These are phyloP conservation scores for Bombus terrestris DNA, from an alignment of 1,140 invertebrate genomes.

Conservation along the genomic window DNA sequence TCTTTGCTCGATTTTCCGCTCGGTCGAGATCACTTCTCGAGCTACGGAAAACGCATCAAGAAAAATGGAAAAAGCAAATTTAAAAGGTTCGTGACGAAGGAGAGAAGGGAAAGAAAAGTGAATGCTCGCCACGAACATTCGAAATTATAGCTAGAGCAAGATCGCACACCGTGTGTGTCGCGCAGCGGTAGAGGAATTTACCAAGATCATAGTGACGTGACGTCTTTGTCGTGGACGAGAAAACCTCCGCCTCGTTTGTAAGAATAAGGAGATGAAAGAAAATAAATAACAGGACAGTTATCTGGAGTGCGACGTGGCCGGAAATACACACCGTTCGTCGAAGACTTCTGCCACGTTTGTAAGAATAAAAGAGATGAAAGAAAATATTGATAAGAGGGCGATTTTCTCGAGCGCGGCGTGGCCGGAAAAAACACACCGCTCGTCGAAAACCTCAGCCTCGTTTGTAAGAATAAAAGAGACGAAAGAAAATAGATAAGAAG, in stretches of 20 bases:
- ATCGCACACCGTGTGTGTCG: neutral
- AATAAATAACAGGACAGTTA: neutral
- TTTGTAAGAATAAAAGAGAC: neutral
- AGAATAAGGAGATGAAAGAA: neutral
- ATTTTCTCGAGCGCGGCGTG: neutral
- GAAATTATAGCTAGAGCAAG: neutral
- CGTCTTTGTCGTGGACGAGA: neutral
- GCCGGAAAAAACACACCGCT: neutral
- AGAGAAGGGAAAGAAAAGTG: neutral
- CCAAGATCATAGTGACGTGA: neutral
- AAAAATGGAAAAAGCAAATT: neutral
- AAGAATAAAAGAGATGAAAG: neutral
- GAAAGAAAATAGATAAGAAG: neutral
- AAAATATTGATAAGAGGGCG: neutral
- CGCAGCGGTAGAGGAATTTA: neutral
- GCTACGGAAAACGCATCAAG: neutral
- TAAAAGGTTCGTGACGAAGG: neutral
- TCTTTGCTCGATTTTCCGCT: constrained; percentile 3
- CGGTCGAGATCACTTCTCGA: neutral
- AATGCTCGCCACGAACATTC: neutral
- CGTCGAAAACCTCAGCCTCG: neutral
- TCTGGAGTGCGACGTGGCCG: neutral
- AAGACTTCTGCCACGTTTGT: neutral
- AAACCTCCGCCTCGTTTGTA: neutral
- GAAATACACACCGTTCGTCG: neutral